Base-by-base conservation (phyloP, 1,140 invertebrate species). In the Sycophila sp. region DNA sequence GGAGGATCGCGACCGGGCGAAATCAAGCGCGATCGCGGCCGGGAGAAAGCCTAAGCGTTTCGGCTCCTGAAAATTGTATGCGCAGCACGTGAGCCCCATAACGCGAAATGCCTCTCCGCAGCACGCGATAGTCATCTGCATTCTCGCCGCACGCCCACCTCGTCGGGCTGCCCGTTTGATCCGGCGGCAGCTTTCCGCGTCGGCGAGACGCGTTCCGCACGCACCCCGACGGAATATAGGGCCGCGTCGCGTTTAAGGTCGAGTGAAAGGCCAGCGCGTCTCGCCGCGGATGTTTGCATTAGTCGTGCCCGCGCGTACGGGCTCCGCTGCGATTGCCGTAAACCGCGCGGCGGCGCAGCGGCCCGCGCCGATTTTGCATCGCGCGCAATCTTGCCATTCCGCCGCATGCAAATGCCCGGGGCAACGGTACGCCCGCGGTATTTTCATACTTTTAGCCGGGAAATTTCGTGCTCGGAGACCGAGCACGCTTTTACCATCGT, bases 91-190 rank as follows among this genome's bases (percentile, higher is more conserved):
- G 42, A n/a, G 13, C 4, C n/a, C 32, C 55, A 51, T 36, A 32
- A 49, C 30, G 22, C 34, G 32, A 45, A 28, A 56, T 56, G 15
- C 11, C 36, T 17, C 30, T 55, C 51, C 51, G 51, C 15, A 4
- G 42, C 24, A 22, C 36, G 15, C 32, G 71, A 72, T 72, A 72
- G 73, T 76, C 68, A 79, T 79, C 78, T 79, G 78, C 77, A 78
- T 79, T 74, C 75, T 78, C 77, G 40, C 45, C 72, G 69, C 73
- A 71, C 77, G 72, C 77, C 76, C 77, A 78, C 75, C 56, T 63
- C 63, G 11, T 3, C 5, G 66, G 32, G 38, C 58, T 32, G 53
- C 26, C 62, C 32, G 51, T 49, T 69, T 28, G 4, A 11, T 22
- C 42, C 17, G 11, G 19, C 17, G 19, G n/a, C 15, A 47, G 13